phyloP scores from a whole-genome alignment of 1,140 invertebrate genomes.

The Solenopsis invicta region DNA sequence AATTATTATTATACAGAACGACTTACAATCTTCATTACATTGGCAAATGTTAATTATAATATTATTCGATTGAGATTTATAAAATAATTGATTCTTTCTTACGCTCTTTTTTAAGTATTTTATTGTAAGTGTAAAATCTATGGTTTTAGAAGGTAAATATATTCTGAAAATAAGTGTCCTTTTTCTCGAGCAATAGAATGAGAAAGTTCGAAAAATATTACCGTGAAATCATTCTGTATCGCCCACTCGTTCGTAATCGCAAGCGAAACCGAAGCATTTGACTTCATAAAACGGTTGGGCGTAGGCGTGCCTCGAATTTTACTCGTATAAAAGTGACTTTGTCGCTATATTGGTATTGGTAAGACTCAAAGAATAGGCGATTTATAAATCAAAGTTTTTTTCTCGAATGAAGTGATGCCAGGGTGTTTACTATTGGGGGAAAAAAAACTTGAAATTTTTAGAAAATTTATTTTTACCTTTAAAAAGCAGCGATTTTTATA shows the following conservation, averaged over 20 bases:
- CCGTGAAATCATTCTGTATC: background rate
- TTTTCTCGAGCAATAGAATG: background rate
- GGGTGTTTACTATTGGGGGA: too few relatives aligned
- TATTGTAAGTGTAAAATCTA: background rate
- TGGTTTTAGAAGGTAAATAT: background rate
- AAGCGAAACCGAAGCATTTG: slow-evolving; percentile 34
- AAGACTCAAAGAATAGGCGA: slow-evolving; percentile 49
- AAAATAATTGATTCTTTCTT: too few relatives aligned
- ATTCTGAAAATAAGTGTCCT: too few relatives aligned
- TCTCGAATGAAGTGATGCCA: background rate
- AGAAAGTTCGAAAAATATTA: slow-evolving; percentile 17
- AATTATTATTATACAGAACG: too few relatives aligned
- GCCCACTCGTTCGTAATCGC: slow-evolving; percentile 7
- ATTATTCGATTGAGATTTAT: too few relatives aligned
- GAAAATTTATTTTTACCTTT: too few relatives aligned
- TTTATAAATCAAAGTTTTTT: slow-evolving; percentile 51
- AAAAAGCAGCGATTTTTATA: too few relatives aligned
- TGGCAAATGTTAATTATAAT: too few relatives aligned
- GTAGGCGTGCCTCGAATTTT: slow-evolving; percentile 53
- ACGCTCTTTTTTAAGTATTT: background rate
- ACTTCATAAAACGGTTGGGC: slow-evolving; percentile 47
- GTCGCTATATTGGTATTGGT: background rate
- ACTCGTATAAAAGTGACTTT: slow-evolving; percentile 63
- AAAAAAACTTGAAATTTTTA: too few relatives aligned
- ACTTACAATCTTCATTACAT: too few relatives aligned